Evolutionary conservation across 2,797 vertebrate species (phyloP).

Genomic region (Sus cebifrons): DNA sequence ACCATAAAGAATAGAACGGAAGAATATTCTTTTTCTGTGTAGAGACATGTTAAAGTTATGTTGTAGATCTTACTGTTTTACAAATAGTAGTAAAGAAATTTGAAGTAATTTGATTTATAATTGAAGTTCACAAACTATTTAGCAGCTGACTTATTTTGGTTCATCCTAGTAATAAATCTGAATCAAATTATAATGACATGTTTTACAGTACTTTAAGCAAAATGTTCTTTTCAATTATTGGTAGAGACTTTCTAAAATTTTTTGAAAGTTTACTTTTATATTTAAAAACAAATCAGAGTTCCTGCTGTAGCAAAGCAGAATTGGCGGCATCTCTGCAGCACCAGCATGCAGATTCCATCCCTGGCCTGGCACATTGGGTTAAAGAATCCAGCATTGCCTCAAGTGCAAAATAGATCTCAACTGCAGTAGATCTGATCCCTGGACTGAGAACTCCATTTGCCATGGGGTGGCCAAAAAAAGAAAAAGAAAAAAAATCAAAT

Average conservation of each 20-base stretch:
- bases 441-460: no score
- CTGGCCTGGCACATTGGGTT: no score
- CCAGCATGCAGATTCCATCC: no score
- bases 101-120: background rate
- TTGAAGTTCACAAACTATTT: background rate
- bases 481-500: slow-evolving; percentile 9
- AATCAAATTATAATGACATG: slow-evolving; percentile 6
- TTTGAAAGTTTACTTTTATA: background rate
- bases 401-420: no score
- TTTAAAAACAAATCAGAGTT: background rate
- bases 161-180: background rate
- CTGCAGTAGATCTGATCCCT: no score
- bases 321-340: no score
- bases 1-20: background rate
- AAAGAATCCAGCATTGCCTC: no score
- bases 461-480: no score
- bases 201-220: background rate
- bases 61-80: background rate
- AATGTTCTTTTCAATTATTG: background rate
- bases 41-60: background rate
- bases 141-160: background rate
- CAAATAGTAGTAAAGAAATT: background rate
- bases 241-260: background rate
- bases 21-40: background rate
- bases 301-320: no score